A percentile compares a stretch with the other conserved stretches of the same genome.
Evolutionary conservation across 1,140 invertebrate species (phyloP).

Genomic region (Cyclargus thomasi): DNA sequence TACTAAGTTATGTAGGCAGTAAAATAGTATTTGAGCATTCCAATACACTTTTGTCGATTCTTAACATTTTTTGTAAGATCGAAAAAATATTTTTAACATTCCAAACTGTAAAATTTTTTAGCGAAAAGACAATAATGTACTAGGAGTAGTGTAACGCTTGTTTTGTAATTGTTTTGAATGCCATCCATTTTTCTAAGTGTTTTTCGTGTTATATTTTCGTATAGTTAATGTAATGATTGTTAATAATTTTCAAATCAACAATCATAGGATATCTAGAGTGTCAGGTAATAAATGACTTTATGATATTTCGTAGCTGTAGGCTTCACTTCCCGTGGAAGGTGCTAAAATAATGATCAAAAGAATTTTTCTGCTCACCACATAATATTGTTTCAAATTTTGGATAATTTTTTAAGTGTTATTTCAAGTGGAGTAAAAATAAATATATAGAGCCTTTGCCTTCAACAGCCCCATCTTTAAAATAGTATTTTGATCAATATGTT

Average conservation of each 20-base stretch:
- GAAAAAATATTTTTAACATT: slow-evolving; percentile 6
- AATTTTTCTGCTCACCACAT: neutral
- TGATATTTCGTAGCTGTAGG: slow-evolving; percentile 17
- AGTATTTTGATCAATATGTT: too few relatives aligned
- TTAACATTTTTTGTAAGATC: neutral
- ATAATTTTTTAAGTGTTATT: too few relatives aligned
- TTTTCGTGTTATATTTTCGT: neutral
- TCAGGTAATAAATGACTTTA: neutral
- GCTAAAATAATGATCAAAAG: slow-evolving; percentile 29
- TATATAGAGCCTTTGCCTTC: too few relatives aligned
- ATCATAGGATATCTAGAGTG: neutral
- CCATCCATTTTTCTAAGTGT: slow-evolving; percentile 6
- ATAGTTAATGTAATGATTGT: neutral
- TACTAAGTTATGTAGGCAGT: too few relatives aligned
- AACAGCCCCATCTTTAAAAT: too few relatives aligned
- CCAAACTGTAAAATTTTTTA: neutral
- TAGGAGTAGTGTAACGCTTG: neutral
- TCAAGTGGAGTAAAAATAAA: too few relatives aligned
- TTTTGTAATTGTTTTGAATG: slow-evolving; percentile 5
- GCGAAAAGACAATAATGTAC: slow-evolving; percentile 4
- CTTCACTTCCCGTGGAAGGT: slow-evolving; percentile 48
- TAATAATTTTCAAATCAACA: neutral
- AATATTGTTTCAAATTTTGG: too few relatives aligned
- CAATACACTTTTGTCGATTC: neutral
- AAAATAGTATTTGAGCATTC: too few relatives aligned